These are phyloP conservation scores for Drosophila kuntzei DNA, from an alignment of 2,888 invertebrate species.

Conservation along the genomic window DNA sequence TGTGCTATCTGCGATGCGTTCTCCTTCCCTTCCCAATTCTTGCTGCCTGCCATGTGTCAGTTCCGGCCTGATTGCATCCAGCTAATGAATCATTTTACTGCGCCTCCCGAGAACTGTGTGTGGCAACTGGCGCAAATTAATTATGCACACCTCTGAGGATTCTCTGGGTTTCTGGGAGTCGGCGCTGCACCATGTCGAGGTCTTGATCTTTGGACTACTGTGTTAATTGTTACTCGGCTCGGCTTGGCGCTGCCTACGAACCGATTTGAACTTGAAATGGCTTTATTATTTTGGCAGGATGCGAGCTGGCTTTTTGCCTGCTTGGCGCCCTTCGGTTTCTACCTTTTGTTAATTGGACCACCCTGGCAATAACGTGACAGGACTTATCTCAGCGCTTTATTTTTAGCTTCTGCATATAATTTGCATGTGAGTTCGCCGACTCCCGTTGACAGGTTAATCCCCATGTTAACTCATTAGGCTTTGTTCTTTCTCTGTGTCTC, in stretches of 20 bases:
- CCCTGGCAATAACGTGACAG: constrained; percentile 58
- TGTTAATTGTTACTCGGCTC: constrained; percentile 83
- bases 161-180: constrained; percentile 27
- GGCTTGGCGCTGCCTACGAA: constrained; percentile 45
- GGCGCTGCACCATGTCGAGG: constrained; percentile 64
- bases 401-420: constrained; percentile 49
- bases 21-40: constrained; percentile 14
- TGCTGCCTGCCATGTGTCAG: constrained; percentile 67
- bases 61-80: constrained; percentile 78
- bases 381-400: constrained; percentile 54
- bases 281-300: constrained; percentile 71
- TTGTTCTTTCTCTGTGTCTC: constrained; percentile 8
- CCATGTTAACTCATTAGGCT: constrained; percentile 54
- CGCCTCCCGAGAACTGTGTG: constrained; percentile 44
- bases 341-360: constrained; percentile 75
- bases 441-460: constrained; percentile 65
- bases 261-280: constrained; percentile 78
- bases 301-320: constrained; percentile 18
- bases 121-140: constrained; percentile 81
- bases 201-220: constrained; percentile 85
- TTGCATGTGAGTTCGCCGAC: constrained; percentile 53
- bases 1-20: constrained; percentile 45
- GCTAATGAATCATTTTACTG: constrained; percentile 84
- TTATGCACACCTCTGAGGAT: constrained; percentile 83
- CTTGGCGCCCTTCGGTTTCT: constrained; percentile 52